Percentiles rank a stretch among this genome's conserved stretches.
Conservation (phyloP, 2,113 vertebrate species). For the Drymodes brunneopygia region DNA sequence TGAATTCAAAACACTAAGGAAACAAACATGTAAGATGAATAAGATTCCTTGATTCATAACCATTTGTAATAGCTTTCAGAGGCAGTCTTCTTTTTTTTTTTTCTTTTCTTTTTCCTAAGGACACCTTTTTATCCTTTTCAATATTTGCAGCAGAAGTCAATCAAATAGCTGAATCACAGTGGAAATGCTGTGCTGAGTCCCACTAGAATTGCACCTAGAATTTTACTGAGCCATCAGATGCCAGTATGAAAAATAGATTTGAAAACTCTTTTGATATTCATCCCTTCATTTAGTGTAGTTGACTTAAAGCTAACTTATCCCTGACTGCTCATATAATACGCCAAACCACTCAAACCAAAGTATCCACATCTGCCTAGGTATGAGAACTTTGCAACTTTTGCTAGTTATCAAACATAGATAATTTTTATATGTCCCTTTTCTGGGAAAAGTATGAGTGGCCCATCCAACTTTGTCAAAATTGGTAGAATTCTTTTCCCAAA, state of each 20-base stretch:
- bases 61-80: neutral
- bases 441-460: neutral
- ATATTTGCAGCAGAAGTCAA: neutral
- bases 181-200: accelerated
- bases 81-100: no score
- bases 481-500: neutral
- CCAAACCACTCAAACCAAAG: neutral
- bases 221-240: neutral
- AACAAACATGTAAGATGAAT: neutral
- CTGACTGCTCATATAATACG: neutral
- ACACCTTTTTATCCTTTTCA: neutral
- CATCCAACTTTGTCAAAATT: neutral
- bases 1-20: neutral
- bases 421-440: neutral
- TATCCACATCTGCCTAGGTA: neutral
- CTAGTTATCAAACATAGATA: neutral
- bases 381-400: neutral
- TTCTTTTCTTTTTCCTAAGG: no score
- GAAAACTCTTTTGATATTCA: neutral
- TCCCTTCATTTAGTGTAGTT: neutral
- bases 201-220: neutral
- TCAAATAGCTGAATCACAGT: neutral
- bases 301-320: neutral
- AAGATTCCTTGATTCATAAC: neutral
- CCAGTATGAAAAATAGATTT: neutral